Conservation (phyloP, 2,888 invertebrate genomes). For the Napeogenes inachia region DNA sequence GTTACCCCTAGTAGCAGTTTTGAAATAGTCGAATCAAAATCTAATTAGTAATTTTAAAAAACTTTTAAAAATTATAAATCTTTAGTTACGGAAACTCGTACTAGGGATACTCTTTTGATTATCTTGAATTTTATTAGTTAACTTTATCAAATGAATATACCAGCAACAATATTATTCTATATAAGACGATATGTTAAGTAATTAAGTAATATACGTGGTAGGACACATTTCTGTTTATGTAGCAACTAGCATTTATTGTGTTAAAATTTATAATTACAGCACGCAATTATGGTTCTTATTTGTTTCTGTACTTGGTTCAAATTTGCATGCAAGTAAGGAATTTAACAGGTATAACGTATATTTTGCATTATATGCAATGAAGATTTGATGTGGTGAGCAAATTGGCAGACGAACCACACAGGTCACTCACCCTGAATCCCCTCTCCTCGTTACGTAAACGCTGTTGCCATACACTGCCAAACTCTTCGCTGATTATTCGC, state of each 20-base stretch:
- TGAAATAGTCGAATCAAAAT: no score
- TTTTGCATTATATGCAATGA: slow-evolving; percentile 54
- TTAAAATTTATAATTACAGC: neutral
- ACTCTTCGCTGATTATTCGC: slow-evolving; percentile 52
- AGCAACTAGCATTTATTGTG: slow-evolving; percentile 19
- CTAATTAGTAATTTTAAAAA: no score
- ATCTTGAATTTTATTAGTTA: no score
- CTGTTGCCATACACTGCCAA: slow-evolving; percentile 72
- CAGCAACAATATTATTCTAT: no score
- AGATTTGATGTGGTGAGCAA: slow-evolving; percentile 71
- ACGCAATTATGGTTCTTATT: slow-evolving; percentile 7
- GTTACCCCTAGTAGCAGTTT: no score
- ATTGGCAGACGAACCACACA: slow-evolving; percentile 70
- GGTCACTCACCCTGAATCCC: slow-evolving; percentile 64
- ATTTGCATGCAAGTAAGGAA: slow-evolving; percentile 11
- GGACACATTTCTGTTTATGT: slow-evolving; percentile 30
- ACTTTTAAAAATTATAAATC: no score
- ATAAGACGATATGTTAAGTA: neutral
- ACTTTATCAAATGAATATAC: no score
- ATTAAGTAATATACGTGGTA: slow-evolving; percentile 34
- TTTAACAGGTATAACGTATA: slow-evolving; percentile 19
- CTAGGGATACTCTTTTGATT: no score
- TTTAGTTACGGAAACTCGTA: no score
- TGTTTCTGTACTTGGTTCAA: slow-evolving; percentile 1
- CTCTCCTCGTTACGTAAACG: slow-evolving; percentile 58